These are phyloP conservation scores for Rhinogobius similis DNA, from an alignment of 2,113 vertebrate genomes.

Conservation along the genomic window DNA sequence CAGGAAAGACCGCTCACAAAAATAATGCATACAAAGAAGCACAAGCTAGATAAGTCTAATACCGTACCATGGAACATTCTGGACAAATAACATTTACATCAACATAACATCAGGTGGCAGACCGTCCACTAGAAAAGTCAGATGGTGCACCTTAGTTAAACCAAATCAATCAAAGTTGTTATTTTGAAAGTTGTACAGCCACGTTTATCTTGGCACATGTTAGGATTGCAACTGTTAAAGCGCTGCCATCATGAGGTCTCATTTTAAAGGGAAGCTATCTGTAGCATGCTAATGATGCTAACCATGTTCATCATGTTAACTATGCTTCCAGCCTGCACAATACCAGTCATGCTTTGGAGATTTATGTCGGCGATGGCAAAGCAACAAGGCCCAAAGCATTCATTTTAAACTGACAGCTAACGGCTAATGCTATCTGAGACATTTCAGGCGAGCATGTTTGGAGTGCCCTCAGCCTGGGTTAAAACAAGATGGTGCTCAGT, in stretches of 20 bases:
- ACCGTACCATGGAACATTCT: background rate
- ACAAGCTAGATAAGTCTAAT: background rate
- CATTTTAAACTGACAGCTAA: background rate
- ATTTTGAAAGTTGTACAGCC: background rate
- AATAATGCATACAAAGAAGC: background rate
- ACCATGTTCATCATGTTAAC: slow-evolving; percentile 13
- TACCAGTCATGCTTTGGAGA: slow-evolving; percentile 6
- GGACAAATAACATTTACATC: background rate
- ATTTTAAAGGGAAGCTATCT: slow-evolving; percentile 49
- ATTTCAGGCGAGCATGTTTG: background rate
- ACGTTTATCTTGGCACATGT: background rate
- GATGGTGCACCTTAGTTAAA: background rate
- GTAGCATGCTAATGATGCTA: slow-evolving; percentile 42
- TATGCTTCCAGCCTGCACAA: slow-evolving; percentile 17
- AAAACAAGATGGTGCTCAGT: too few relatives aligned
- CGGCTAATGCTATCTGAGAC: background rate
- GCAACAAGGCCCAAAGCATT: background rate
- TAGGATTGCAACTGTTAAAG: background rate
- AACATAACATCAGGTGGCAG: too few relatives aligned
- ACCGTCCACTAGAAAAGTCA: background rate
- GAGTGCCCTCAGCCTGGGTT: background rate
- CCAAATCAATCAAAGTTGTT: background rate
- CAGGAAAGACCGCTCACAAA: background rate
- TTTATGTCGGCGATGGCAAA: background rate
- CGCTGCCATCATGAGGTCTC: slow-evolving; percentile 35